phyloP scores from a whole-genome alignment of 2,888 invertebrate genomes.

The Scrobipalpa atriplicella region DNA sequence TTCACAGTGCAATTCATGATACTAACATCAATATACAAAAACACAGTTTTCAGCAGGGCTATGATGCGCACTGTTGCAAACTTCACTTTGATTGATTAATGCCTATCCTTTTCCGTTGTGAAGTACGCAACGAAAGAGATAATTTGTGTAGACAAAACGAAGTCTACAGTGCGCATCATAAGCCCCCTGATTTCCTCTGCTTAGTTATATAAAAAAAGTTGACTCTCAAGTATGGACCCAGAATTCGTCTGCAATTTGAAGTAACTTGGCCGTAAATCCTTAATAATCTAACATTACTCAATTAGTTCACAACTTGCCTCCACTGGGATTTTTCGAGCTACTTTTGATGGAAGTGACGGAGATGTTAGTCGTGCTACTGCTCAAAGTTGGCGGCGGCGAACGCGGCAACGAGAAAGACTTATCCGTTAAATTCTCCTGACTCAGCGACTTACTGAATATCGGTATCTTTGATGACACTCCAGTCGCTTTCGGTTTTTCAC shows the following conservation, averaged over 20 bases:
- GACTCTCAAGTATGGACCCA: not conserved
- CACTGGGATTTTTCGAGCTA: conserved; percentile 82
- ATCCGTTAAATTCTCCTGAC: conserved; percentile 76
- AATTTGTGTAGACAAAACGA: no score
- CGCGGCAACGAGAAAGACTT: conserved; percentile 67
- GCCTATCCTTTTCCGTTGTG: no score
- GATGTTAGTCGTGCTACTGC: conserved; percentile 72
- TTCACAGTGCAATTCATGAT: not conserved
- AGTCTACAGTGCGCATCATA: no score
- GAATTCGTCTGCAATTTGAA: not conserved
- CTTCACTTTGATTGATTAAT: no score
- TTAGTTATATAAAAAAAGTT: not conserved
- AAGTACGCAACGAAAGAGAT: no score
- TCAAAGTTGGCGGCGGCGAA: conserved; percentile 67
- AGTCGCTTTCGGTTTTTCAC: conserved; percentile 54
- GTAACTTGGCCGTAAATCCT: conserved; percentile 13
- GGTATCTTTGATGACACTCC: conserved; percentile 79
- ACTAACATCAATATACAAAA: not conserved
- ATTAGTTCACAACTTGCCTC: conserved; percentile 60
- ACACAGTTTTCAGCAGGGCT: not conserved
- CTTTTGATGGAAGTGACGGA: conserved; percentile 85
- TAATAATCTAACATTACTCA: not conserved
- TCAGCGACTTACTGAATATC: conserved; percentile 76
- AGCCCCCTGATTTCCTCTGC: not conserved
- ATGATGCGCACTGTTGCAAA: no score